A percentile compares a stretch with the other conserved stretches of the same genome.
Conservation (phyloP, 2,888 invertebrate species). For the Prosapia bicincta region DNA sequence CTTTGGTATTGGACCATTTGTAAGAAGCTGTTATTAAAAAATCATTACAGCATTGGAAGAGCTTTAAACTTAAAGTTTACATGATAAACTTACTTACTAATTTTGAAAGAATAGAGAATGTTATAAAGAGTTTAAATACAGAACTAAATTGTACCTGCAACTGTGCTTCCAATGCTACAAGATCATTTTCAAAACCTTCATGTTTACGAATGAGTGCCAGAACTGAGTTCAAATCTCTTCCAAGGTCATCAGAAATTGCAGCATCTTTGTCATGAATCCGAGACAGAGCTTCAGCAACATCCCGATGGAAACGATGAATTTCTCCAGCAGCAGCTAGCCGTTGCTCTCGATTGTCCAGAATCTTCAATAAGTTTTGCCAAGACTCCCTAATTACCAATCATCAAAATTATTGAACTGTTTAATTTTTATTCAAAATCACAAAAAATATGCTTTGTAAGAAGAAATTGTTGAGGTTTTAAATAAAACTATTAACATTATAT, state of each 20-base stretch:
- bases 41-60: no score
- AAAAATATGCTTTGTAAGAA: no score
- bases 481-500: no score
- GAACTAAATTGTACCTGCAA: constrained; percentile 55
- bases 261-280: constrained; percentile 88
- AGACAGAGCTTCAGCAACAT: constrained; percentile 86
- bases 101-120: no score
- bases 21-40: no score
- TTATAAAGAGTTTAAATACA: no score
- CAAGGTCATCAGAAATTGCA: constrained; percentile 74
- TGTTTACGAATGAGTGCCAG: constrained; percentile 79
- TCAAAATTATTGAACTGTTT: no score
- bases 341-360: constrained; percentile 81
- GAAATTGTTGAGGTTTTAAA: no score
- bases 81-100: no score
- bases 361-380: constrained; percentile 85
- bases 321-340: constrained; percentile 92
- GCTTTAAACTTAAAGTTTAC: no score
- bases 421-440: no score
- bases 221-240: constrained; percentile 82
- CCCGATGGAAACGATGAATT: constrained; percentile 96
- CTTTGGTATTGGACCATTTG: no score
- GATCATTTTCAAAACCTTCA: constrained; percentile 90
- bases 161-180: constrained; percentile 89
- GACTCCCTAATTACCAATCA: constrained; percentile 54